These are phyloP conservation scores for Metopolophium dirhodum DNA, from an alignment of 1,140 invertebrate genomes.

Conservation along the genomic window DNA sequence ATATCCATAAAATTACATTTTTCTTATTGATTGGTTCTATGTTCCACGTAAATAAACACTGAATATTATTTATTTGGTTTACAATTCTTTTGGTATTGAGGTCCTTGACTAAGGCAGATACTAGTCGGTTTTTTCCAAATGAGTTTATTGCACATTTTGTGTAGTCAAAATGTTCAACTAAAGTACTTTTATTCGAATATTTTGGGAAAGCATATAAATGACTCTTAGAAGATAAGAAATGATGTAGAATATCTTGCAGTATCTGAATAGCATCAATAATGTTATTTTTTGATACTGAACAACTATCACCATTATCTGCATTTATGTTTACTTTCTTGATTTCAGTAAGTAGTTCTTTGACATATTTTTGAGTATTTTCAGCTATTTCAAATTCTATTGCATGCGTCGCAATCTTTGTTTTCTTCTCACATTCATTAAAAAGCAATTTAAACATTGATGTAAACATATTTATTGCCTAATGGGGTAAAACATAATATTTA, in stretches of 20 bases:
- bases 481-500: too few relatives aligned
- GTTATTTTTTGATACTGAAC: not conserved
- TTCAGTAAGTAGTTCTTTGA: not conserved
- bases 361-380: not conserved
- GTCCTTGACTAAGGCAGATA: not conserved
- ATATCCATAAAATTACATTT: not conserved
- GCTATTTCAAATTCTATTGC: not conserved
- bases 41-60: slow-evolving; percentile 33
- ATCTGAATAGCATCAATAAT: not conserved
- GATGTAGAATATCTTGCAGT: too few relatives aligned
- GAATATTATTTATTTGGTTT: slow-evolving; percentile 2
- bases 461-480: slow-evolving; percentile 10
- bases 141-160: too few relatives aligned
- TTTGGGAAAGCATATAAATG: too few relatives aligned
- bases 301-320: not conserved
- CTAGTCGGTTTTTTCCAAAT: not conserved
- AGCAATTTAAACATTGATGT: slow-evolving; percentile 6
- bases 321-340: not conserved
- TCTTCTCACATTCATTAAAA: not conserved
- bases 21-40: not conserved
- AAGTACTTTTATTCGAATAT: too few relatives aligned
- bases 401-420: not conserved
- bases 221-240: too few relatives aligned
- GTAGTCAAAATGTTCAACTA: too few relatives aligned
- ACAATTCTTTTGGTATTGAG: not conserved